A percentile compares a stretch with the other conserved stretches of the same genome.
These are phyloP conservation scores for Adelosebastes latens DNA, from an alignment of 2,797 vertebrate species.

Conservation along the genomic window DNA sequence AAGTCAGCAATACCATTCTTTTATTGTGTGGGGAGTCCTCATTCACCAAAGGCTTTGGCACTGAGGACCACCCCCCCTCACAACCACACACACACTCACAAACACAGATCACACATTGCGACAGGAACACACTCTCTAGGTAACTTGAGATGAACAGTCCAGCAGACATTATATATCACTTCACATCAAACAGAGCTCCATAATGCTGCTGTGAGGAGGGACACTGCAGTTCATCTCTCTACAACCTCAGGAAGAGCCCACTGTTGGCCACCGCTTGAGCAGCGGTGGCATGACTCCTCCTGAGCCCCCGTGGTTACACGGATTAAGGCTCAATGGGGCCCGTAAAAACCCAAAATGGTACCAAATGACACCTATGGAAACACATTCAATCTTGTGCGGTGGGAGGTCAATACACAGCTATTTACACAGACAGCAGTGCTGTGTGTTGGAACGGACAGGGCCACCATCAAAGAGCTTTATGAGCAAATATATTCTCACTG, in stretches of 20 bases:
- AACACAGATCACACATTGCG: conserved; percentile 39
- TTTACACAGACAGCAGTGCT: conserved; percentile 76
- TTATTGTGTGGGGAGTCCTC: conserved; percentile 77
- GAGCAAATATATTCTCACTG: conserved; percentile 79
- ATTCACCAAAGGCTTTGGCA: conserved; percentile 70
- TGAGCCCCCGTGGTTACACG: conserved; percentile 52
- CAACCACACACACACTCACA: conserved; percentile 27
- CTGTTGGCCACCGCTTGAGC: conserved; percentile 52
- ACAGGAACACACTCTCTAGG: conserved; percentile 31
- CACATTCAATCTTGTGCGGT: conserved; percentile 74
- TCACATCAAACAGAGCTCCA: conserved; percentile 71
- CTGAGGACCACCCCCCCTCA: conserved; percentile 34
- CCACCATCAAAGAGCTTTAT: conserved; percentile 83
- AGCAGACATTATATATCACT: conserved; percentile 71
- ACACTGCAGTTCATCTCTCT: conserved; percentile 37
- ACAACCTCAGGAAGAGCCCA: conserved; percentile 58
- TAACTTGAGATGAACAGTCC: conserved; percentile 70
- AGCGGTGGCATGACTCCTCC: conserved; percentile 52
- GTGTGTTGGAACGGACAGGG: conserved; percentile 69
- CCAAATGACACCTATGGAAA: conserved; percentile 79
- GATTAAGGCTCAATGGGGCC: conserved; percentile 58
- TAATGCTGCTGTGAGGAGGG: conserved; percentile 50
- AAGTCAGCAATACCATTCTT: conserved; percentile 78
- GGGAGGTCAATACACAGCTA: conserved; percentile 74
- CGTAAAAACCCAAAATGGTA: conserved; percentile 66